A percentile compares a stretch with the other conserved stretches of the same genome.
These are phyloP conservation scores for Rambutsinella grinnellia DNA, from an alignment of 2,888 invertebrate genomes.

Conservation along the genomic window DNA sequence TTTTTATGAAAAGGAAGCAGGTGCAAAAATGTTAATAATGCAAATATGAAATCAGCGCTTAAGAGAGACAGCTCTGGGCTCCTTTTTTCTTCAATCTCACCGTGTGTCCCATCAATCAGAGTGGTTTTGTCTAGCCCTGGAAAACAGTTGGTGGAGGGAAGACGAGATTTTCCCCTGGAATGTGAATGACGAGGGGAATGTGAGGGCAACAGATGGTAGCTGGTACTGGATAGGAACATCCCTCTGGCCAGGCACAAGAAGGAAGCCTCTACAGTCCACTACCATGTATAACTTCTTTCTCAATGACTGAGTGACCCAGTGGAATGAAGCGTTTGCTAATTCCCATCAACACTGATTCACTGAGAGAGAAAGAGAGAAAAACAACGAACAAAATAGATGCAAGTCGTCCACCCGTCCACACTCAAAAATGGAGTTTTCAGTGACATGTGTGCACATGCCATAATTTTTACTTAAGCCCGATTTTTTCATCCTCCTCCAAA, in stretches of 20 bases:
- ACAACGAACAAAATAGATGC: constrained; percentile 32
- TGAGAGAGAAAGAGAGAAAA: constrained; percentile 33
- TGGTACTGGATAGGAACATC: constrained; percentile 38
- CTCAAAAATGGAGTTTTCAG: constrained; percentile 43
- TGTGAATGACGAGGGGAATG: constrained; percentile 52
- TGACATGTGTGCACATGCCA: constrained; percentile 56
- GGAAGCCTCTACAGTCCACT: not conserved
- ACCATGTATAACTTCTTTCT: constrained; percentile 23
- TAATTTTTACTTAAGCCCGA: constrained; percentile 37
- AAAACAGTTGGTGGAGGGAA: constrained; percentile 44
- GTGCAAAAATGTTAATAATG: constrained; percentile 55
- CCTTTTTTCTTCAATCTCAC: constrained; percentile 37
- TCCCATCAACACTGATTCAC: constrained; percentile 36
- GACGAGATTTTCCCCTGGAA: constrained; percentile 46
- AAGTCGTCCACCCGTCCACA: constrained; percentile 11
- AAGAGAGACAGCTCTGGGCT: too few species aligned
- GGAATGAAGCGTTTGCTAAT: constrained; percentile 12
- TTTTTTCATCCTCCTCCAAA: constrained; percentile 29
- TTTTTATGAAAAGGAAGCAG: constrained; percentile 47
- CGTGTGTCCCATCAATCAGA: constrained; percentile 53
- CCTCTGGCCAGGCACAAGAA: constrained; percentile 30
- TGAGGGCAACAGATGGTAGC: constrained; percentile 52
- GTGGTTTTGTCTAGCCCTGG: constrained; percentile 20
- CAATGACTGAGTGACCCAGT: constrained; percentile 53
- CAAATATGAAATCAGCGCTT: constrained; percentile 57